Conservation (phyloP, 2,797 vertebrate genomes). For the Chaetodon trifasciatus region DNA sequence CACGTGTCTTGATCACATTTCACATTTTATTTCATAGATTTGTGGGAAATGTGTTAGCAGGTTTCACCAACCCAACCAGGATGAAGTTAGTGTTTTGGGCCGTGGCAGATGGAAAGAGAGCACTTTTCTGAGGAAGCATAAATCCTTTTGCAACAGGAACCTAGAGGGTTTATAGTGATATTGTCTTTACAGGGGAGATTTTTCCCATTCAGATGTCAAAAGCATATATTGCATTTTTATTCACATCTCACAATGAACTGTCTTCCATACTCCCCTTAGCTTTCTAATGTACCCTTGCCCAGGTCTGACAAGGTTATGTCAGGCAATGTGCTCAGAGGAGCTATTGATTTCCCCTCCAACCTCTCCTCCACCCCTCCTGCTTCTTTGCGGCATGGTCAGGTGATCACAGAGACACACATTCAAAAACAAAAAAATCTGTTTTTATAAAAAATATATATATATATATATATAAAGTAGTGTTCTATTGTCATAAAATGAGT, state of each 20-base stretch:
- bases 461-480: too few relatives aligned
- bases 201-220: neutral
- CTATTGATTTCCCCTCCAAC: slow-evolving; percentile 87
- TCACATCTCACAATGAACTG: slow-evolving; percentile 19
- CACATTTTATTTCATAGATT: neutral
- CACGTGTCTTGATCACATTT: slow-evolving; percentile 13
- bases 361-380: slow-evolving; percentile 55
- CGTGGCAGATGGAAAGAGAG: slow-evolving; percentile 27
- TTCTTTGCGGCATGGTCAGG: slow-evolving; percentile 57
- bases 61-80: neutral
- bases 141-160: slow-evolving; percentile 11
- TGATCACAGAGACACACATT: slow-evolving; percentile 20
- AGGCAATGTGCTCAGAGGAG: slow-evolving; percentile 84
- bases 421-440: slow-evolving; percentile 6
- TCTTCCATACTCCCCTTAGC: slow-evolving; percentile 16
- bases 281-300: slow-evolving; percentile 82
- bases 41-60: neutral
- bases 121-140: neutral
- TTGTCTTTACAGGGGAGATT: neutral
- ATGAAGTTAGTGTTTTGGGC: neutral
- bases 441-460: too few relatives aligned
- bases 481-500: neutral
- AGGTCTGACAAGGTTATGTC: slow-evolving; percentile 89
- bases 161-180: neutral
- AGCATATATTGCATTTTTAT: slow-evolving; percentile 34